Percentiles rank a stretch among this genome's conserved stretches.
phyloP scores from a whole-genome alignment of 1,140 invertebrate genomes.

The Orchesella cincta region DNA sequence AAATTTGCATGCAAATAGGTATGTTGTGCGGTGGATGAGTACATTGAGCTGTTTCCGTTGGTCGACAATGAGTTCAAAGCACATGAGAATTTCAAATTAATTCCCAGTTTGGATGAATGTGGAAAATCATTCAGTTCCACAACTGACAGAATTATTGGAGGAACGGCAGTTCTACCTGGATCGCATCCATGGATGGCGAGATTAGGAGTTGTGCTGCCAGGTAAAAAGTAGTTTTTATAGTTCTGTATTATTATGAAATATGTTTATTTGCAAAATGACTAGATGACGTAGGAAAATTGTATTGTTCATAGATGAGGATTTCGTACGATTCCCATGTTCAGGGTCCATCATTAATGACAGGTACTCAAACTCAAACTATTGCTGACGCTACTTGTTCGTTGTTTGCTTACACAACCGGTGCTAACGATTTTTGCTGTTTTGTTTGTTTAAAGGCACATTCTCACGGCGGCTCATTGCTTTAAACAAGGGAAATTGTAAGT shows the following conservation, averaged over 20 bases:
- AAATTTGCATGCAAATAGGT: conserved; percentile 23
- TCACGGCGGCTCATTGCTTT: conserved; percentile 44
- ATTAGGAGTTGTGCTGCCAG: conserved; percentile 7
- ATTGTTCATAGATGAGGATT: not conserved
- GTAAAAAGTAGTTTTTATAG: too few relatives aligned
- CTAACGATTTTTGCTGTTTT: not conserved
- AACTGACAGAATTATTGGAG: conserved; percentile 42
- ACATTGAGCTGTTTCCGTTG: not conserved
- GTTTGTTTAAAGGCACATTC: conserved; percentile 29
- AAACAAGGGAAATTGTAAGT: conserved; percentile 29
- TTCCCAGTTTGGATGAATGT: conserved; percentile 34
- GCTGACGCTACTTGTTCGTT: too few relatives aligned
- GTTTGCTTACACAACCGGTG: too few relatives aligned
- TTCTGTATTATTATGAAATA: too few relatives aligned
- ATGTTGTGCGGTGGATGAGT: conserved; percentile 41
- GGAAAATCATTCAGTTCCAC: conserved; percentile 21
- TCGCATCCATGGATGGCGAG: conserved; percentile 40
- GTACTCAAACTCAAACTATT: not conserved
- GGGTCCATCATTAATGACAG: conserved; percentile 32
- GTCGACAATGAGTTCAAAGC: conserved; percentile 1
- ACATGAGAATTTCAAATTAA: conserved; percentile 40
- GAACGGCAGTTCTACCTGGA: conserved; percentile 26
- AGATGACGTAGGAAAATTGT: conserved; percentile 20
- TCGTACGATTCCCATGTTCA: conserved; percentile 19
- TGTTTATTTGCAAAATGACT: too few relatives aligned